These are phyloP conservation scores for Trichogramma evanescens DNA, from an alignment of 2,888 invertebrate genomes.

Conservation along the genomic window DNA sequence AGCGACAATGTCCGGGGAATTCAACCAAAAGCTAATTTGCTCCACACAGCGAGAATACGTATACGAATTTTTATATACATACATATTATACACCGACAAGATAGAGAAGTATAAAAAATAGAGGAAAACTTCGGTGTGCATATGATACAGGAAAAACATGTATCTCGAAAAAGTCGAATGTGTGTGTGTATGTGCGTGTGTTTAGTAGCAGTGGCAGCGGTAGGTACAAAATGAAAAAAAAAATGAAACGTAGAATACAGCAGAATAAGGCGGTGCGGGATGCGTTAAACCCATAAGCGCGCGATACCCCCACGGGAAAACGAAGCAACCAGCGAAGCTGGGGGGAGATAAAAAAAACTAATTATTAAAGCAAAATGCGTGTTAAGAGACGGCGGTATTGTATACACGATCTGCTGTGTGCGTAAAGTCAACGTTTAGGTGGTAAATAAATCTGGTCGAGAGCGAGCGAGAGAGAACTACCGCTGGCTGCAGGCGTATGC, in stretches of 20 bases:
- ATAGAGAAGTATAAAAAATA: neutral
- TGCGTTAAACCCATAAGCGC: too few relatives aligned
- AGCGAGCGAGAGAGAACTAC: neutral
- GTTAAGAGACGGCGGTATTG: neutral
- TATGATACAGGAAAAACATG: too few relatives aligned
- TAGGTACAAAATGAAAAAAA: too few relatives aligned
- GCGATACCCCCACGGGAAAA: neutral
- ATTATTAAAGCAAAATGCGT: slow-evolving; percentile 16
- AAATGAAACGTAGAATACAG: too few relatives aligned
- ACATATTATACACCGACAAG: neutral
- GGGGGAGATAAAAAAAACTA: slow-evolving; percentile 9
- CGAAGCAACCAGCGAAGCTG: neutral
- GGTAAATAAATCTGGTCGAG: slow-evolving; percentile 9
- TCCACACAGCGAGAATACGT: too few relatives aligned
- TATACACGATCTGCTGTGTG: neutral
- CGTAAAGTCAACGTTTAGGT: slow-evolving; percentile 4
- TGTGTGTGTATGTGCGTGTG: too few relatives aligned
- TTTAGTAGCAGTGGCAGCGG: too few relatives aligned
- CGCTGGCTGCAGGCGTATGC: too few relatives aligned
- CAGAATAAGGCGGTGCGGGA: too few relatives aligned
- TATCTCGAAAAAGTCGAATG: too few relatives aligned
- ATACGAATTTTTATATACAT: too few relatives aligned
- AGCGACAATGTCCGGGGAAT: slow-evolving; percentile 11
- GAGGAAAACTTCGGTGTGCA: neutral
- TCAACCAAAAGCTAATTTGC: slow-evolving; percentile 19